Evolutionary conservation across 2,113 vertebrate species (phyloP).

Genomic region (Prinia subflava): DNA sequence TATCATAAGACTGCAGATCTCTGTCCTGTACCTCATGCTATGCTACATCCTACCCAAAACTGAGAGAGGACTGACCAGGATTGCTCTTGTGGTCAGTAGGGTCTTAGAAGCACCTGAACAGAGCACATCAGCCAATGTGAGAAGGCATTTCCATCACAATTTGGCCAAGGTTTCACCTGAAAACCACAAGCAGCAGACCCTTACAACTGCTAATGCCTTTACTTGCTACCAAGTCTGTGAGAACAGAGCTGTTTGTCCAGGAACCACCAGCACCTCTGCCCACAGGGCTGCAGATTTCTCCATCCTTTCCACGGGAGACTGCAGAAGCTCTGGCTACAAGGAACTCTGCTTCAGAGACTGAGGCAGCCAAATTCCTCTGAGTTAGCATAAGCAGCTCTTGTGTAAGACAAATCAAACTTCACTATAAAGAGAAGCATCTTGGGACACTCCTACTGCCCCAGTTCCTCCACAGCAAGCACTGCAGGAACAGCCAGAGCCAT

Average conservation of each 20-base stretch:
- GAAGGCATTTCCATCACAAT: background rate
- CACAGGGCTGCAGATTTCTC: background rate
- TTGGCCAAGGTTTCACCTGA: background rate
- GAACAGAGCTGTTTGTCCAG: background rate
- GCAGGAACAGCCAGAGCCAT: background rate
- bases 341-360: background rate
- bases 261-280: background rate
- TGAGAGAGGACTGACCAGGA: background rate
- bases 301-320: background rate
- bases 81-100: background rate
- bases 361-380: background rate
- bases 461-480: fast-evolving
- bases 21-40: background rate
- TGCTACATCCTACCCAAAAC: background rate
- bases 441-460: background rate
- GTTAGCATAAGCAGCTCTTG: background rate
- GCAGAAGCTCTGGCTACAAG: background rate
- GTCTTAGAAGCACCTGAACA: background rate
- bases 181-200: background rate
- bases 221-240: background rate
- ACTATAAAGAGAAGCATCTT: background rate
- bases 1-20: background rate
- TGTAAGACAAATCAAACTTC: background rate
- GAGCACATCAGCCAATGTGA: background rate
- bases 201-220: background rate